Conservation (phyloP, 2,113 vertebrate genomes). For the Nibea albiflora region DNA sequence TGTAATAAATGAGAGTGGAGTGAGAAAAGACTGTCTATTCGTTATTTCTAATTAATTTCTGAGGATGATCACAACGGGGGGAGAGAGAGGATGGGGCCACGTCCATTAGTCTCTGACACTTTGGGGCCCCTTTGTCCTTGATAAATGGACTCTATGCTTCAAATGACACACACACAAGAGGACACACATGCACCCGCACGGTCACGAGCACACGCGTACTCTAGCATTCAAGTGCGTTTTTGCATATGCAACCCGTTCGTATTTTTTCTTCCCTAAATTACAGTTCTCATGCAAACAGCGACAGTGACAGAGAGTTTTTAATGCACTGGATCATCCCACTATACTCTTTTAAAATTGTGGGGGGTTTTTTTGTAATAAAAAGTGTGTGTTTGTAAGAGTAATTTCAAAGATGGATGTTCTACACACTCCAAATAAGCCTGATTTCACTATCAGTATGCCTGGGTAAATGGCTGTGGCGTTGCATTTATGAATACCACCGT, state of each 20-base stretch:
- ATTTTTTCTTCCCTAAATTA: slow-evolving; percentile 1
- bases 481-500: slow-evolving; percentile 2
- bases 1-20: slow-evolving; percentile 85
- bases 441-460: slow-evolving; percentile 34
- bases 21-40: slow-evolving; percentile 80
- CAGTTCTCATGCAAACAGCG: not conserved
- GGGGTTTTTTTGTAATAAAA: not conserved
- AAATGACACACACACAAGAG: slow-evolving; percentile 51
- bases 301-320: not conserved
- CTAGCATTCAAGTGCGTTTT: not conserved
- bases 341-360: slow-evolving; percentile 4
- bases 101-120: slow-evolving; percentile 84
- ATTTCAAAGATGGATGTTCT: slow-evolving; percentile 27
- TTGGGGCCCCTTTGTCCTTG: slow-evolving; percentile 81
- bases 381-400: not conserved
- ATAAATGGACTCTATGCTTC: slow-evolving; percentile 78
- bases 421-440: slow-evolving; percentile 12
- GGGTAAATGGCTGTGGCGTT: slow-evolving; percentile 1
- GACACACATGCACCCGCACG: not conserved
- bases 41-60: slow-evolving; percentile 89
- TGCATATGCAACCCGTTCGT: not conserved
- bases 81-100: slow-evolving; percentile 55
- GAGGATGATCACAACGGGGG: slow-evolving; percentile 79
- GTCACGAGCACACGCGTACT: not conserved
- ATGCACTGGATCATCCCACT: not conserved